Conservation (phyloP, 2,888 invertebrate genomes). For the Anagyrus pseudococci region DNA sequence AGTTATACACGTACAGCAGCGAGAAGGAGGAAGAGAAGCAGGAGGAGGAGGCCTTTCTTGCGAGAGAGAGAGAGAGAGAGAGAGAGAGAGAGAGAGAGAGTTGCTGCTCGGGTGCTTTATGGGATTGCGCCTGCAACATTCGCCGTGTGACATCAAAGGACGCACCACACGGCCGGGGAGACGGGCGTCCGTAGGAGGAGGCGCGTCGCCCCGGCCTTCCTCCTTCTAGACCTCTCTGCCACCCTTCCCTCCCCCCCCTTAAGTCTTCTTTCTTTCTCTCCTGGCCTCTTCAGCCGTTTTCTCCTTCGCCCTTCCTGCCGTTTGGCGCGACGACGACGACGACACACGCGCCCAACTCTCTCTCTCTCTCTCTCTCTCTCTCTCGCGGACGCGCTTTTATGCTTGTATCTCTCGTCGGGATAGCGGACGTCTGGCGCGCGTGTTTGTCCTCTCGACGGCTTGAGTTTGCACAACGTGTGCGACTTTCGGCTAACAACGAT, state of each 20-base stretch:
- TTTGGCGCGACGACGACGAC: too few species aligned
- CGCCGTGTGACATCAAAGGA: conserved; percentile 58
- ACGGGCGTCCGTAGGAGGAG: conserved; percentile 28
- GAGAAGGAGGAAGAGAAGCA: too few species aligned
- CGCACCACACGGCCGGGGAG: conserved; percentile 34
- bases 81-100: conserved; percentile 10
- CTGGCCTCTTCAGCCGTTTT: too few species aligned
- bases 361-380: conserved; percentile 1
- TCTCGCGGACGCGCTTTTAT: neutral
- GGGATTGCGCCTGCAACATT: conserved; percentile 57
- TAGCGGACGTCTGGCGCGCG: too few species aligned
- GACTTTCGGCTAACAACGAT: neutral
- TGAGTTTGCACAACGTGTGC: neutral
- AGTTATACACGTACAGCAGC: too few species aligned
- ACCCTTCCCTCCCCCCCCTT: neutral
- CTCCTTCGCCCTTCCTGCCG: too few species aligned
- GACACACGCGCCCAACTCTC: too few species aligned
- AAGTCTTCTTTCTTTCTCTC: too few species aligned
- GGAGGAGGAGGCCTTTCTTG: too few species aligned
- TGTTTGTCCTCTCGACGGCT: neutral
- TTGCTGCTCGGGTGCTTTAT: conserved; percentile 60
- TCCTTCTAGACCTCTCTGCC: conserved; percentile 21
- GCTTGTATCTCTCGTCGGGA: too few species aligned
- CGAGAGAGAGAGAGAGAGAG: too few species aligned
- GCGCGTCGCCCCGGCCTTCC: conserved; percentile 25